phyloP scores from a whole-genome alignment of 2,888 invertebrate genomes.

The Coelinius sp. region DNA sequence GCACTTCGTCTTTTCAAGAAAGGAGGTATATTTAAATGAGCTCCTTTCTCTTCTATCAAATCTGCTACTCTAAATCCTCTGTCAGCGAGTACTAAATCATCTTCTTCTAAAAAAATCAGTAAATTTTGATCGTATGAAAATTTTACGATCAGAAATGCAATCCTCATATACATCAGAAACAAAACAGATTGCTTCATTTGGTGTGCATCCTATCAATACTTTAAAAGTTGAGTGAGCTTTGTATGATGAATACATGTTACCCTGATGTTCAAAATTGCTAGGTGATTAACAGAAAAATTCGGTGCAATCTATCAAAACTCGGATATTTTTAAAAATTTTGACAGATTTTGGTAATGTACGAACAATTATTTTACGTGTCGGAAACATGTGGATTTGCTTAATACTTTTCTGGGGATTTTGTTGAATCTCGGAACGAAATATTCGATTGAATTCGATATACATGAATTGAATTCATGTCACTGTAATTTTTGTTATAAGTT shows the following conservation, averaged over 20 bases:
- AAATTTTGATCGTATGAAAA: too few relatives aligned
- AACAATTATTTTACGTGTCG: neutral
- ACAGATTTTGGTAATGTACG: neutral
- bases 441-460: too few relatives aligned
- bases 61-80: conserved; percentile 49
- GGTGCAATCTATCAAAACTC: conserved; percentile 37
- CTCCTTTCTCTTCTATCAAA: conserved; percentile 43
- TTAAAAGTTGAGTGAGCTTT: conserved; percentile 51
- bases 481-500: too few relatives aligned
- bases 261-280: conserved; percentile 50
- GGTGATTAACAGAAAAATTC: conserved; percentile 51
- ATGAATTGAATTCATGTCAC: too few relatives aligned
- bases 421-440: too few relatives aligned
- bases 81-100: conserved; percentile 44
- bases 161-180: conserved; percentile 50
- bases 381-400: neutral
- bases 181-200: conserved; percentile 47
- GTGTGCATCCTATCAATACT: conserved; percentile 48
- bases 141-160: conserved; percentile 41
- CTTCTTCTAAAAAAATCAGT: conserved; percentile 28
- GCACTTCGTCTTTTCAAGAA: conserved; percentile 47
- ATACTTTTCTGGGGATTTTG: too few relatives aligned
- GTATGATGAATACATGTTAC: conserved; percentile 48
- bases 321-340: too few relatives aligned
- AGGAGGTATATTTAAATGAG: conserved; percentile 49